Base-by-base conservation (phyloP, 1,140 invertebrate species). In the Drosophila repleta region DNA sequence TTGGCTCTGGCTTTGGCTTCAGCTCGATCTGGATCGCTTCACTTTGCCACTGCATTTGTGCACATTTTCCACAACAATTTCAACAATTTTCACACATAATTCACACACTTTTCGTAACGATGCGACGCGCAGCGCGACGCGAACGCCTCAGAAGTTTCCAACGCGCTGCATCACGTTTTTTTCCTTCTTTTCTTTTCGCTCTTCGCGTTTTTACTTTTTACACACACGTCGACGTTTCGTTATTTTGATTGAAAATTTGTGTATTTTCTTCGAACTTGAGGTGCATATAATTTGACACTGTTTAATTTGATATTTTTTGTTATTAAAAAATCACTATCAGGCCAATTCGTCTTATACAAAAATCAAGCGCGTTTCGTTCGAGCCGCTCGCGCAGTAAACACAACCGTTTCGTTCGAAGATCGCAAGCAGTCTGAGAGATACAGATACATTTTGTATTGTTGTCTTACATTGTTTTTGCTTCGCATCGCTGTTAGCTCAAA, bases 391-490 rank as follows among this genome's bases (percentile, higher is more conserved):
- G 66, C 65, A 69, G 53, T 68, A 21, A 73, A 74, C 70, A 88
- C 82, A 87, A 87, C 82, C 82, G 83, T 88, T 88, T 82, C 75
- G 83, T 87, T 87, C 53, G 83, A 88, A 74, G 82, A 85, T 85
- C 81, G 81, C 81, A 78, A 74, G 83, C 78, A 78, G 69, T 85
- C 74, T 85, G 81, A 82, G 82, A 88, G 83, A 87, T 87, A 72
- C 69, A 72, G 69, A 72, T 39, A 72, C 39, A 52, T 46, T 48
- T 52, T 26, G 62, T 66, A 29, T 52, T 61, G 20, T 48, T 37
- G 62, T 52, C 26, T 18, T 45, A 37, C 15, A 57, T 62, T 46
- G 62, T 71, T 41, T 58, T 57, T 71, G 39, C 29, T 26, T 32
- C 8, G 49, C 10, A 15, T 49, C 5, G 7, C 49, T 72, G 63